Conservation (phyloP, 2,888 invertebrate genomes). For the Rhingia campestris region DNA sequence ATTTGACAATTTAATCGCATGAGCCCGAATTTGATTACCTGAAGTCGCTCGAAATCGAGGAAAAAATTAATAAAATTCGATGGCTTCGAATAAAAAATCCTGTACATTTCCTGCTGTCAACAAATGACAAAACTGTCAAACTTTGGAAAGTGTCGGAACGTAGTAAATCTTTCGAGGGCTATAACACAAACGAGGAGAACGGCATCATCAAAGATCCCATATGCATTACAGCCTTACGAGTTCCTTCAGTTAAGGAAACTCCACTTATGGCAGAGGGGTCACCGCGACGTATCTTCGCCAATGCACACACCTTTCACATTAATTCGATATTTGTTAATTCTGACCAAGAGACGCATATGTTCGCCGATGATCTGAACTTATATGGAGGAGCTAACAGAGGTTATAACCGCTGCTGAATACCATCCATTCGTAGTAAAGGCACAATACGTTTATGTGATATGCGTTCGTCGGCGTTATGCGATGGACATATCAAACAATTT, state of each 20-base stretch:
- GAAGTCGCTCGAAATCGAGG: conserved; percentile 99
- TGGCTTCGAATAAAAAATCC: conserved; percentile 99
- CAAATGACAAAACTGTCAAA: conserved; percentile 99
- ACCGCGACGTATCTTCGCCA: conserved; percentile 98
- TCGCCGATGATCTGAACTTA: conserved; percentile 99
- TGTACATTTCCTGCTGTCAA: conserved; percentile 98
- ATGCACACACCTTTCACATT: conserved; percentile 99
- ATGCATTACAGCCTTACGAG: conserved; percentile 92
- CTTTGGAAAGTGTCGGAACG: conserved; percentile 99
- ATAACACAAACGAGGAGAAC: conserved; percentile 97
- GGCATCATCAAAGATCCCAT: conserved; percentile 93
- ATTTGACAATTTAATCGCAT: conserved; percentile 99
- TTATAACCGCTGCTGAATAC: conserved; percentile 99
- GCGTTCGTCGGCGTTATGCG: conserved; percentile 98
- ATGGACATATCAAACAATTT: conserved; percentile 98
- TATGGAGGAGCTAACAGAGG: conserved; percentile 99
- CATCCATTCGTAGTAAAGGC: conserved; percentile 99
- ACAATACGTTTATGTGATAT: conserved; percentile 99
- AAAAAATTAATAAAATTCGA: conserved; percentile 99
- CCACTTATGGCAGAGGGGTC: conserved; percentile 99
- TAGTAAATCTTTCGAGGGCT: conserved; percentile 96
- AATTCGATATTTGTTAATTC: conserved; percentile 99
- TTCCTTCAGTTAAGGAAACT: conserved; percentile 97
- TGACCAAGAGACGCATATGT: conserved; percentile 99
- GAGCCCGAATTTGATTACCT: conserved; percentile 99